Conservation (phyloP, 2,113 vertebrate species). For the Rissa tridactyla region DNA sequence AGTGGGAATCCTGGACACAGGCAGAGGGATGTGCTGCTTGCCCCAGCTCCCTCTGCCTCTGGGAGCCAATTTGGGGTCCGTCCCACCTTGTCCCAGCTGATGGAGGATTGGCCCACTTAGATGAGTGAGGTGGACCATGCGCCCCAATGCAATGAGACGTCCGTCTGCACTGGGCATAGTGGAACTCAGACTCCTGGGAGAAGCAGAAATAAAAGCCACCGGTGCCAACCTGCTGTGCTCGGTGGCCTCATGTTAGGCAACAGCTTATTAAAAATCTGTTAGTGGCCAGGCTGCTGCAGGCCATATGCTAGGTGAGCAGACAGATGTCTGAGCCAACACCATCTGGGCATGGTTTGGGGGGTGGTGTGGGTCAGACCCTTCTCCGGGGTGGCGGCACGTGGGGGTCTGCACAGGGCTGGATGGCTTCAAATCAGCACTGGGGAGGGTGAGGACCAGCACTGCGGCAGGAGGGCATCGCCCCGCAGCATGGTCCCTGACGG, state of each 20-base stretch:
- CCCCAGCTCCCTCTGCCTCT: neutral
- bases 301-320: neutral
- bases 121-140: rapidly evolving
- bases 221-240: neutral
- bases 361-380: neutral
- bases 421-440: neutral
- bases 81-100: neutral
- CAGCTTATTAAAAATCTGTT: neutral
- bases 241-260: neutral
- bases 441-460: neutral
- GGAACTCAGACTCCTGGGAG: neutral
- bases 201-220: neutral
- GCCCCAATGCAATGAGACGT: rapidly evolving
- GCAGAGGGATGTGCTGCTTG: neutral
- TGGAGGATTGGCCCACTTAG: neutral
- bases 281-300: neutral
- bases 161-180: rapidly evolving
- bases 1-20: rapidly evolving
- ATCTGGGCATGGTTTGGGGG: neutral
- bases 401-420: neutral
- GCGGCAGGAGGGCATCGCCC: neutral
- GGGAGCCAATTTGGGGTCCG: rapidly evolving
- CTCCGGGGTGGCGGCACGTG: rapidly evolving
- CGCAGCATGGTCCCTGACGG: rapidly evolving
- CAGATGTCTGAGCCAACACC: no score